These are phyloP conservation scores for Eulemur macaco DNA, from an alignment of 2,113 vertebrate genomes.

Conservation along the genomic window DNA sequence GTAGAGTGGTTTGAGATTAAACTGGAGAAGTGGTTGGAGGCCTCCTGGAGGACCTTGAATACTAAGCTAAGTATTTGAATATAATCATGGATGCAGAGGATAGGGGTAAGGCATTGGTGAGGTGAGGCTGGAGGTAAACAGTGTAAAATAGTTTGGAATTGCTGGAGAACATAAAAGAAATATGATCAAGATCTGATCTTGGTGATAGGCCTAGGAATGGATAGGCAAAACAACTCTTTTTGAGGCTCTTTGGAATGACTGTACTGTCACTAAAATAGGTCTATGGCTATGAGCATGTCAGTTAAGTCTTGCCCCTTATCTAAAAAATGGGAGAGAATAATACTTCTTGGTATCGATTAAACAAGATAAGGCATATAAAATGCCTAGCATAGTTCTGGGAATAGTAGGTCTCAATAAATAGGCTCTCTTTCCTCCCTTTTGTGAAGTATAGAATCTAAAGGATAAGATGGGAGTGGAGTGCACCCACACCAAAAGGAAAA, in stretches of 20 bases:
- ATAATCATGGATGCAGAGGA: background rate
- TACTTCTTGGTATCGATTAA: background rate
- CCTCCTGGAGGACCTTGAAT: background rate
- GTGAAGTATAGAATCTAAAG: constrained; percentile 10
- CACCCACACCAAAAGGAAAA: background rate
- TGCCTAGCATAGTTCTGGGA: background rate
- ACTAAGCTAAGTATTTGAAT: background rate
- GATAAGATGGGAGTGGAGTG: background rate
- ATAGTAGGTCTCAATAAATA: background rate
- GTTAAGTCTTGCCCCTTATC: background rate
- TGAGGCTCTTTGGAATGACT: background rate
- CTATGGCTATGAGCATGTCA: background rate
- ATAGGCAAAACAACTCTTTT: background rate
- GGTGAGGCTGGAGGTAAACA: background rate
- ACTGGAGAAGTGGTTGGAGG: background rate
- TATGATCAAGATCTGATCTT: background rate
- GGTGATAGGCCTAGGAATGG: background rate
- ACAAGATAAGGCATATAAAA: background rate
- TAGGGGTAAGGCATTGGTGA: background rate
- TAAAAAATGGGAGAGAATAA: background rate
- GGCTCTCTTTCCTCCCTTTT: background rate
- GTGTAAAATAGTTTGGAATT: background rate
- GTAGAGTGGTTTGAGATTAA: background rate
- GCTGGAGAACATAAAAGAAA: background rate
- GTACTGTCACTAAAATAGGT: background rate